Base-by-base conservation (phyloP, 2,888 invertebrate genomes). In the Drosophila hamatofila region DNA sequence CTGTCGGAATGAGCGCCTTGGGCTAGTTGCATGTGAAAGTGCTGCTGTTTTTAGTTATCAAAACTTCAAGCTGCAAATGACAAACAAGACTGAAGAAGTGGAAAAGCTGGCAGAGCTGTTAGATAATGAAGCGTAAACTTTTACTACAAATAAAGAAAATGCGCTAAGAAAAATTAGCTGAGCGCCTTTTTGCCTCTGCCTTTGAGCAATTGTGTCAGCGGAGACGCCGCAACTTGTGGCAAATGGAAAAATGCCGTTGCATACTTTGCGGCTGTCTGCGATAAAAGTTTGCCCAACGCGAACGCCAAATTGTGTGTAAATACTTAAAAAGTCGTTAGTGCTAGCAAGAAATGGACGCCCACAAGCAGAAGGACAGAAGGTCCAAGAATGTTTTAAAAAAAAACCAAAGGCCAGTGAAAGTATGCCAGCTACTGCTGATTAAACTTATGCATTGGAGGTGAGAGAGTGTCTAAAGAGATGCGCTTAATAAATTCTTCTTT, bases 261-360 rank as follows among this genome's bases (percentile, higher is more conserved):
- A 78, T 75, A 80, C 73, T 87, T 80, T 75, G 67, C 63, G 74
- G 76, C 68, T 52, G 71, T 65, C 69, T 55, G 75, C 74, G 72
- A 67, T 84, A 80, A 85, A 88, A 83, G 60, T 79, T 79, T 68
- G 51, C 58, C 44, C 58, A 61, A 46, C 33, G 61, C 55, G 41
- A 54, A 48, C 35, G 72, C 70, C 82, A 87, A 86, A 89, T 86
- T 89, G 88, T 84, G 85, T 81, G 86, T 78, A 87, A 89, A 88
- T 86, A 84, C 89, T 86, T 89, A 87, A 84, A 87, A 86, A 89
- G 88, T 83, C 89, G 80, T 86, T 86, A 87, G 79, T 58, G 68
- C 44, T 69, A 59, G 58, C 73, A 75, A 67, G 51, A 59, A 72
- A 75, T 75, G 67, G 68, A 75, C 66, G 67, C 60, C 44, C 23